These are phyloP conservation scores for Lophius piscatorius DNA, from an alignment of 2,113 vertebrate species.

Conservation along the genomic window DNA sequence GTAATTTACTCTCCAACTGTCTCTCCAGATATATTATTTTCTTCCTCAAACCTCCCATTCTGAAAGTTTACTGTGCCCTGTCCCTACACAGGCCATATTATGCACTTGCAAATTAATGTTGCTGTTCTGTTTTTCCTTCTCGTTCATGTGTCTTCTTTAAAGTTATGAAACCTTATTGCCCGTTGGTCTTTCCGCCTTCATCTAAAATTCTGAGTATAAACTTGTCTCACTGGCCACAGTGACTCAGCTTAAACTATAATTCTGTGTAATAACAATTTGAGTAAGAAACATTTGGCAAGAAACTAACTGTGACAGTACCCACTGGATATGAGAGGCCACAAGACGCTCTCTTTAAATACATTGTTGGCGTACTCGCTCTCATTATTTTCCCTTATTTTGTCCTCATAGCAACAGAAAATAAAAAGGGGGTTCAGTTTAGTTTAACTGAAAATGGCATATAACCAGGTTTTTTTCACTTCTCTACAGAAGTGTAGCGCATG, in stretches of 20 bases:
- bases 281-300: conserved; percentile 42
- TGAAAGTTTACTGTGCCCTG: conserved; percentile 28
- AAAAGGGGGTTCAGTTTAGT: conserved; percentile 12
- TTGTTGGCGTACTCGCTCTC: not conserved
- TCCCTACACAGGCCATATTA: conserved; percentile 33
- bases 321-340: conserved; percentile 15
- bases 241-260: conserved; percentile 43
- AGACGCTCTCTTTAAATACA: conserved; percentile 20
- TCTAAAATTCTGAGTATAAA: conserved; percentile 45
- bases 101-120: conserved; percentile 17
- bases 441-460: conserved; percentile 27
- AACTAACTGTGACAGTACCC: conserved; percentile 41
- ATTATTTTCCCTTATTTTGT: conserved; percentile 2
- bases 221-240: conserved; percentile 30
- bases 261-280: conserved; percentile 53
- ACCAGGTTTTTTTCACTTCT: not conserved
- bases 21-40: not conserved
- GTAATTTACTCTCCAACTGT: not conserved
- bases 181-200: conserved; percentile 17
- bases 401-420: conserved; percentile 1
- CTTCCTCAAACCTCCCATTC: conserved; percentile 11
- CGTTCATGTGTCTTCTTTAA: conserved; percentile 33
- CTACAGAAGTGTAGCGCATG: conserved; percentile 13
- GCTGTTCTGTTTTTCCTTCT: conserved; percentile 10
- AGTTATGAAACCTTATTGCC: conserved; percentile 18